phyloP scores from a whole-genome alignment of 2,113 vertebrate species.

The Muscicapa adusta region DNA sequence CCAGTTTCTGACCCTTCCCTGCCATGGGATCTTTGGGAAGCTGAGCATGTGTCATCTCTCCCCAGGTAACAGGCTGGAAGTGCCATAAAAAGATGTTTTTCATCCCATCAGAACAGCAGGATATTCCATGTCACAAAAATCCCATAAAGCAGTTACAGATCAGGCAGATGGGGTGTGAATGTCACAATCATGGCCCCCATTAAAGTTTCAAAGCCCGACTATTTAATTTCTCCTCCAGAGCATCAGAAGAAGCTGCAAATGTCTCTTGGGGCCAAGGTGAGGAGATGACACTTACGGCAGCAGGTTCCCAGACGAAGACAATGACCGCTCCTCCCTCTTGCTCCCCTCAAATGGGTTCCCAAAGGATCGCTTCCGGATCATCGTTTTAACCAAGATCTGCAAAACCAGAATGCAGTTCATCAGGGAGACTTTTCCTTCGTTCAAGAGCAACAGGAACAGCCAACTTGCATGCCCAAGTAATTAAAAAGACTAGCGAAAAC shows the following conservation, averaged over 20 bases:
- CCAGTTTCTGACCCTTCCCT: background rate
- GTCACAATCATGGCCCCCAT: accelerated
- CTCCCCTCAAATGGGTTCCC: conserved; percentile 94
- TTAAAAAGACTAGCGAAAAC: background rate
- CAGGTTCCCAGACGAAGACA: conserved; percentile 76
- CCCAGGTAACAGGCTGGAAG: background rate
- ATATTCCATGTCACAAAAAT: background rate
- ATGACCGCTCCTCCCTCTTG: conserved; percentile 82
- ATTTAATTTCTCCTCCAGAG: background rate
- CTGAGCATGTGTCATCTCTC: background rate
- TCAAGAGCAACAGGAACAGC: background rate
- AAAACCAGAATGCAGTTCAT: background rate
- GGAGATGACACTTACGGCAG: conserved; percentile 78
- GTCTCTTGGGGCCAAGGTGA: accelerated
- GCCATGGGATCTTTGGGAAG: accelerated
- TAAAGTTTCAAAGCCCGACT: background rate
- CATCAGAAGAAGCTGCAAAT: background rate
- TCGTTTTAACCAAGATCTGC: conserved; percentile 95
- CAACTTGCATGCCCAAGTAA: background rate
- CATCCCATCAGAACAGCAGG: background rate
- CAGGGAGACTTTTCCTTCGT: background rate
- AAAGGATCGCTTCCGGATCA: conserved; percentile 96
- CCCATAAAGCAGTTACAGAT: background rate
- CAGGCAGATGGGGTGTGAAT: background rate
- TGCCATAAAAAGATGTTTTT: background rate